Conservation (phyloP, 2,888 invertebrate species). For the Catocala nupta region DNA sequence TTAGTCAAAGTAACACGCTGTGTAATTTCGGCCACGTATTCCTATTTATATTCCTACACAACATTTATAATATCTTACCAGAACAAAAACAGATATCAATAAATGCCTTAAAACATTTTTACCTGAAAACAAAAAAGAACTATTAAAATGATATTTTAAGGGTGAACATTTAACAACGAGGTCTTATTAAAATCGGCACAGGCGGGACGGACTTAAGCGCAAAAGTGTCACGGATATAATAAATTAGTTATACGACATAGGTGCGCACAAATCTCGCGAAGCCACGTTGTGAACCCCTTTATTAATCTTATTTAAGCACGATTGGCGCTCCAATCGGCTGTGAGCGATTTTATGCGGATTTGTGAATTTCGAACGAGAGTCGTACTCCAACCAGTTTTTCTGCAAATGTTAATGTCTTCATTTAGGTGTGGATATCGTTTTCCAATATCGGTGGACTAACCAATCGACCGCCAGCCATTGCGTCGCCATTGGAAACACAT, state of each 20-base stretch:
- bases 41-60: too few species aligned
- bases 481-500: conserved; percentile 15
- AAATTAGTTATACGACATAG: conserved; percentile 29
- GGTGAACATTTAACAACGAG: background rate
- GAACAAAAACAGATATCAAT: background rate
- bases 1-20: too few species aligned
- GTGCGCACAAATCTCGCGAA: conserved; percentile 47
- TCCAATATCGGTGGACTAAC: conserved; percentile 47
- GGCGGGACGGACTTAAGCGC: background rate
- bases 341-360: conserved; percentile 60
- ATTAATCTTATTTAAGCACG: conserved; percentile 71
- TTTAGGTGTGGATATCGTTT: conserved; percentile 54
- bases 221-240: conserved; percentile 30
- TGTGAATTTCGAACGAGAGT: conserved; percentile 51
- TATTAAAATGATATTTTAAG: conserved; percentile 19
- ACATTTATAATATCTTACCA: background rate
- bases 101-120: background rate
- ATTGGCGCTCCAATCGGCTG: conserved; percentile 62
- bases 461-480: background rate
- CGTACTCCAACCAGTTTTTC: conserved; percentile 49
- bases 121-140: conserved; percentile 8
- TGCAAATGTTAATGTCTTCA: conserved; percentile 52
- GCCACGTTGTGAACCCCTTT: conserved; percentile 57
- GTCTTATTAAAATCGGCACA: conserved; percentile 18
- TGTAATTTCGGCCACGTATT: too few species aligned